Evolutionary conservation across 2,113 vertebrate species (phyloP).

Genomic region (Neopipo cinnamomea): DNA sequence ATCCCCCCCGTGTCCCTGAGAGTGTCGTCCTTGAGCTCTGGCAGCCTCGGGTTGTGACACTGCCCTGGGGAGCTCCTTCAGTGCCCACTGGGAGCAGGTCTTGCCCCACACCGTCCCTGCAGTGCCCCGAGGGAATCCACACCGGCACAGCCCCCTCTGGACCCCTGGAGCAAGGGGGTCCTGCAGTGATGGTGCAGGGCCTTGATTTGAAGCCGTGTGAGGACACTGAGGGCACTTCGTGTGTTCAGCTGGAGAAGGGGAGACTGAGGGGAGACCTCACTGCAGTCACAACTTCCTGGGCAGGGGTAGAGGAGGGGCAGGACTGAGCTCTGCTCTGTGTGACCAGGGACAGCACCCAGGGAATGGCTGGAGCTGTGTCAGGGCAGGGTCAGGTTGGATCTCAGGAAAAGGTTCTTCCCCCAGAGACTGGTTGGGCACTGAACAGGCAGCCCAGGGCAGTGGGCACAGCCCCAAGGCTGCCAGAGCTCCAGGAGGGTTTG

Average conservation of each 20-base stretch:
- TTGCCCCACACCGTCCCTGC: background rate
- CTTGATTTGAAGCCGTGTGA: background rate
- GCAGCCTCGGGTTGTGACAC: background rate
- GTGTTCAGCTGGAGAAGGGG: background rate
- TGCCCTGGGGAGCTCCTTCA: background rate
- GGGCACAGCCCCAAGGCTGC: too few species aligned
- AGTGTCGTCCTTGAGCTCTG: background rate
- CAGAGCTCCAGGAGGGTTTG: too few species aligned
- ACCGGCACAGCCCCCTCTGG: background rate
- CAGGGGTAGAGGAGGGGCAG: too few species aligned
- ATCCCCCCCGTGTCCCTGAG: background rate
- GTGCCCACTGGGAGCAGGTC: background rate
- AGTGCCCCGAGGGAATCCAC: background rate
- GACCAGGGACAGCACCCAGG: too few species aligned
- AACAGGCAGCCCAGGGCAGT: too few species aligned
- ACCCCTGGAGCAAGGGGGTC: background rate
- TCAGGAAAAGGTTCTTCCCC: too few species aligned
- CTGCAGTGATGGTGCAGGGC: background rate
- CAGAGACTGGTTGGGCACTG: too few species aligned
- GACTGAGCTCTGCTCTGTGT: too few species aligned
- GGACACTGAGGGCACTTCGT: background rate
- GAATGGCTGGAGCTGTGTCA: too few species aligned
- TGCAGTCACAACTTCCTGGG: too few species aligned
- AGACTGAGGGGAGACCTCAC: background rate
- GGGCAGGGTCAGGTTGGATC: too few species aligned